Conservation (phyloP, 2,888 invertebrate genomes). For the Chrysomela aeneicollis region DNA sequence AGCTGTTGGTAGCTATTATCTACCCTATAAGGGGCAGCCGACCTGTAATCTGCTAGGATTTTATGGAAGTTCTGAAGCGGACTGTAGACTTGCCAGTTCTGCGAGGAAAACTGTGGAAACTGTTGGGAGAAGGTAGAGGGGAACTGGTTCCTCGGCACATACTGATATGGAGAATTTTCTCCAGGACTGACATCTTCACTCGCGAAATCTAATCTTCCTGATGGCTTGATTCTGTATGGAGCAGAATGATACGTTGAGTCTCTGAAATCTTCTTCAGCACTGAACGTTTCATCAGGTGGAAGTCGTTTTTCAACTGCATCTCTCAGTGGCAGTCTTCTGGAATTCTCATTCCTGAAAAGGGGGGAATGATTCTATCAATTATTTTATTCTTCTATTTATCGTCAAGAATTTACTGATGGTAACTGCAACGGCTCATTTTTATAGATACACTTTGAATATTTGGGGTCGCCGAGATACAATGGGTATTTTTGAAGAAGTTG, state of each 20-base stretch:
- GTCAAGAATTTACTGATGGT: no score
- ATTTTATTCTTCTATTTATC: no score
- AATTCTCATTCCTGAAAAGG: slow-evolving; percentile 58
- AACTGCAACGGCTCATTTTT: no score
- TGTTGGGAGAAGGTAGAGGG: slow-evolving; percentile 20
- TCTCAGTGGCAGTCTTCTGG: slow-evolving; percentile 69
- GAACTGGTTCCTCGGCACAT: slow-evolving; percentile 24
- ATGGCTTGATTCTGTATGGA: slow-evolving; percentile 20
- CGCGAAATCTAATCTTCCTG: slow-evolving; percentile 30
- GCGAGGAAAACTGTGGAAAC: slow-evolving; percentile 18
- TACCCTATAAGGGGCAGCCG: slow-evolving; percentile 49
- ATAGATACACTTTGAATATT: no score
- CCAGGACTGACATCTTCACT: slow-evolving; percentile 16
- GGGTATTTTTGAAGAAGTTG: no score
- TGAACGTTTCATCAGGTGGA: slow-evolving; percentile 55
- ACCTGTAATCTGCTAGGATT: slow-evolving; percentile 43
- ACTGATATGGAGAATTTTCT: slow-evolving; percentile 18
- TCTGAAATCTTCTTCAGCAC: slow-evolving; percentile 11
- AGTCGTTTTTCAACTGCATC: slow-evolving; percentile 75
- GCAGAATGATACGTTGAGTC: slow-evolving; percentile 13
- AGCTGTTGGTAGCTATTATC: slow-evolving; percentile 53
- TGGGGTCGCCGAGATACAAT: no score
- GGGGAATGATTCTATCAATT: no score
- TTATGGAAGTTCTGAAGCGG: slow-evolving; percentile 48
- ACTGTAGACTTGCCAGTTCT: slow-evolving; percentile 42